phyloP scores from a whole-genome alignment of 2,113 vertebrate genomes.

The Crocuta crocuta region DNA sequence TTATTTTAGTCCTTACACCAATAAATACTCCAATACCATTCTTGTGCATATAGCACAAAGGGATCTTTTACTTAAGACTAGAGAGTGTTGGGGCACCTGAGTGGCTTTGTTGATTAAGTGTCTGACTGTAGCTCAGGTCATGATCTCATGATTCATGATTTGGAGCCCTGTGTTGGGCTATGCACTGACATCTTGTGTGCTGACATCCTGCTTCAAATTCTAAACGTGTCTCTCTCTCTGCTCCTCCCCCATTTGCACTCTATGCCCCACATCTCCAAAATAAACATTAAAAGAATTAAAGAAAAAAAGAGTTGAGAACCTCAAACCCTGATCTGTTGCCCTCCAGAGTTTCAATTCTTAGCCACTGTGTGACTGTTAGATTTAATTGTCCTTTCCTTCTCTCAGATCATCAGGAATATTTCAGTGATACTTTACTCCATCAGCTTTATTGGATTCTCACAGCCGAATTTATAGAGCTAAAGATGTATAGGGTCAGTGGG shows the following conservation, averaged over 20 bases:
- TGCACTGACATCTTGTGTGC: too few relatives aligned
- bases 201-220: too few relatives aligned
- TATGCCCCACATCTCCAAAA: too few relatives aligned
- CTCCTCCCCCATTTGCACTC: too few relatives aligned
- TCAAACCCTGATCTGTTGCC: too few relatives aligned
- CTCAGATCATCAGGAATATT: background rate
- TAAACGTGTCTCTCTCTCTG: too few relatives aligned
- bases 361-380: background rate
- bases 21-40: background rate
- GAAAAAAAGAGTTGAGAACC: background rate
- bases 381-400: background rate
- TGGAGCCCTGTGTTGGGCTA: too few relatives aligned
- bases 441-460: constrained; percentile 46
- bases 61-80: background rate
- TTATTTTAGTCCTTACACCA: background rate
- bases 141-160: too few relatives aligned
- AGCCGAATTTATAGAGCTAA: constrained; percentile 36
- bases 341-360: background rate
- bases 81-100: background rate
- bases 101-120: too few relatives aligned
- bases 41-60: background rate
- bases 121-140: too few relatives aligned
- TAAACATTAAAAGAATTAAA: too few relatives aligned
- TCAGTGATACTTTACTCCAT: background rate
- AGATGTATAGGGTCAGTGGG: background rate